Percentiles rank a stretch among this genome's conserved stretches.
phyloP scores from a whole-genome alignment of 2,888 invertebrate species.

The Scaeva pyrastri region DNA sequence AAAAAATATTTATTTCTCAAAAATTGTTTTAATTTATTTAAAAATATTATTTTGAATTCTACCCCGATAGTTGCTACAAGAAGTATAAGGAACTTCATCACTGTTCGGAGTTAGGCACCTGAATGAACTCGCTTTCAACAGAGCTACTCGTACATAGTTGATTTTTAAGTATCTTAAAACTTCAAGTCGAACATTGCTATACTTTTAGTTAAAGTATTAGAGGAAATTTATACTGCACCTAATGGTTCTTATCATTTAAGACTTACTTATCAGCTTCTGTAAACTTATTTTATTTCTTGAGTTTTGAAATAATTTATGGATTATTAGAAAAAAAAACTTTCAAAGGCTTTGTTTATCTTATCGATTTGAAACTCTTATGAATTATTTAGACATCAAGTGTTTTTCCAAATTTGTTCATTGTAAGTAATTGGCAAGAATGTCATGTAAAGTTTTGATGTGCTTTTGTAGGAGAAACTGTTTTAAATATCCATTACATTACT shows the following conservation, averaged over 20 bases:
- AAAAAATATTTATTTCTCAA: neutral
- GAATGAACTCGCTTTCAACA: neutral
- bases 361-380: neutral
- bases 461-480: no score
- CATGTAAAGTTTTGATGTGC: no score
- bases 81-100: neutral
- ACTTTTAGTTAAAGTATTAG: neutral
- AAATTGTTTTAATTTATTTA: neutral
- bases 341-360: neutral
- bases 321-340: neutral
- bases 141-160: neutral
- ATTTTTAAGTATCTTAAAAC: neutral
- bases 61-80: constrained; percentile 53
- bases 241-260: neutral
- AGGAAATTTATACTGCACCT: neutral
- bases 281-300: neutral
- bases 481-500: no score
- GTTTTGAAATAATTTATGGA: neutral
- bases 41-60: constrained; percentile 1
- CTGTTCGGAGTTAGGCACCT: neutral
- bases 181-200: neutral
- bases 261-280: neutral
- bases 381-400: neutral
- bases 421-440: no score
- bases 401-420: neutral